These are phyloP conservation scores for Aurelia aurita DNA, from an alignment of 30 jellyfish, hydroid and myxozoan genomes.

Conservation along the genomic window DNA sequence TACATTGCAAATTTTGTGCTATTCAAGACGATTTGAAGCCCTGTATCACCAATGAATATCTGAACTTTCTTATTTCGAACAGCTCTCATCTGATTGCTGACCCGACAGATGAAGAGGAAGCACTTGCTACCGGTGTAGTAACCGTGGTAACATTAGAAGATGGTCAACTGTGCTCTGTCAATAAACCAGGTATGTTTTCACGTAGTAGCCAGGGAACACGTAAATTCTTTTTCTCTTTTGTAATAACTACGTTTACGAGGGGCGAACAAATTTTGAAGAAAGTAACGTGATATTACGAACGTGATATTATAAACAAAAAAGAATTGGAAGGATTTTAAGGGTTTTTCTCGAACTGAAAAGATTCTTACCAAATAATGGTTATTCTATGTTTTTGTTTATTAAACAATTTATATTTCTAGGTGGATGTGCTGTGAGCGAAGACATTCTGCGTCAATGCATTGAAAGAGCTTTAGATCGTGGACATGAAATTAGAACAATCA, in stretches of 20 bases:
- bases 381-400: neutral
- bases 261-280: no score
- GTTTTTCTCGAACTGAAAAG: no score
- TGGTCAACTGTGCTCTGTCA: slow-evolving; percentile 63
- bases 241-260: neutral
- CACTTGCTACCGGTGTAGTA: slow-evolving; percentile 44
- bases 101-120: slow-evolving; percentile 94
- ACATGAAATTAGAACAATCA: slow-evolving; percentile 44
- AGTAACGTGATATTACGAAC: no score
- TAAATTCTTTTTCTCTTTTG: neutral
- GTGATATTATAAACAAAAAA: no score
- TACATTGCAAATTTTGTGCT: no score
- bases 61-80: neutral
- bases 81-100: slow-evolving; percentile 80
- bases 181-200: slow-evolving; percentile 75
- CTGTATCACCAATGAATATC: no score
- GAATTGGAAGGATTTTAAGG: no score
- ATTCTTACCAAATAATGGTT: no score
- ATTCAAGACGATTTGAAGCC: no score
- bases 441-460: slow-evolving; percentile 49
- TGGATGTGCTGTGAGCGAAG: slow-evolving; percentile 73
- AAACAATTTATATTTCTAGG: slow-evolving; percentile 25
- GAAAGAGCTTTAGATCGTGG: slow-evolving; percentile 75
- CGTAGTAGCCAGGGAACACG: no score
- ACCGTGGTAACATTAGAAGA: slow-evolving; percentile 77